Evolutionary conservation across 2,113 vertebrate genomes (phyloP).

Genomic region (Apaloderma vittatum): DNA sequence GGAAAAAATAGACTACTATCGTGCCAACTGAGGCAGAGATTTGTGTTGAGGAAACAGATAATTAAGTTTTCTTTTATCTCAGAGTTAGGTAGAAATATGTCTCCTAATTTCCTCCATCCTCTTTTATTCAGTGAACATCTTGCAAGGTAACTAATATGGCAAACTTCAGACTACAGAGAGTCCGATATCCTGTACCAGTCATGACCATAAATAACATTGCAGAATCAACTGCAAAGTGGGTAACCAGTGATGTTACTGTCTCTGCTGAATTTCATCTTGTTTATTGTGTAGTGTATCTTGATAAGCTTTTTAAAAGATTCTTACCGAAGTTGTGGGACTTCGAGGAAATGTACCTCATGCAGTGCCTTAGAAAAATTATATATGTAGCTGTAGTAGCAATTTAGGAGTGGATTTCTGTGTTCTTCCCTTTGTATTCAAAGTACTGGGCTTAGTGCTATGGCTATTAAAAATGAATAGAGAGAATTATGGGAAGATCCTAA

Average conservation of each 20-base stretch:
- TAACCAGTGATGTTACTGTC: neutral
- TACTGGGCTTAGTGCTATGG: neutral
- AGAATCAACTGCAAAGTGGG: neutral
- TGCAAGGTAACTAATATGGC: neutral
- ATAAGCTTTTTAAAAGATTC: neutral
- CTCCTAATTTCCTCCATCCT: neutral
- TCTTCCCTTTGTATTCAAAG: neutral
- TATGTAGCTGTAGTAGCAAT: neutral
- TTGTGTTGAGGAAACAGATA: neutral
- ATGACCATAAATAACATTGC: neutral
- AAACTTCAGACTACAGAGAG: neutral
- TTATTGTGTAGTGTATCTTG: neutral
- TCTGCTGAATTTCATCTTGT: neutral
- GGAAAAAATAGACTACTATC: neutral
- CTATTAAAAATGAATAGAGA: neutral
- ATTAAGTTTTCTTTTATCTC: slow-evolving; percentile 13
- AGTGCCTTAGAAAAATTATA: neutral
- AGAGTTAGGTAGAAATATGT: neutral
- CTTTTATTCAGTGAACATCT: neutral
- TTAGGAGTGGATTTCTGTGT: neutral
- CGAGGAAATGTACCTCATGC: neutral
- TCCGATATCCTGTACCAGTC: neutral
- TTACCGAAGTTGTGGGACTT: neutral
- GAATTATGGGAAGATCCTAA: neutral
- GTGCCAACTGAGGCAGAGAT: neutral